Evolutionary conservation across 2,888 invertebrate genomes (phyloP).

Genomic region (Acrocyrtus sp.): DNA sequence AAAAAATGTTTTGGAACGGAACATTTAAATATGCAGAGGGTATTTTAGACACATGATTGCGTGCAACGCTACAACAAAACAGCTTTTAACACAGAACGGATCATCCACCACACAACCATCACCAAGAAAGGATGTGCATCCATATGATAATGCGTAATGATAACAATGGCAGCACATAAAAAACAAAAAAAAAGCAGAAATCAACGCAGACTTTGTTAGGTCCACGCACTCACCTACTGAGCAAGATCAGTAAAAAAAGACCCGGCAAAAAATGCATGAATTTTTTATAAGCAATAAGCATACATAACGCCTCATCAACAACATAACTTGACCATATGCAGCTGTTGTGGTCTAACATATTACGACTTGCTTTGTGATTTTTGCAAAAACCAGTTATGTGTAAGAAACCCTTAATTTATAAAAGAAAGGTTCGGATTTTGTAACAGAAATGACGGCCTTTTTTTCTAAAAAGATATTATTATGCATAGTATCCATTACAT

Average conservation of each 20-base stretch:
- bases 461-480: slow-evolving; percentile 9
- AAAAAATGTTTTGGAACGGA: too few relatives aligned
- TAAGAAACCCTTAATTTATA: slow-evolving; percentile 43
- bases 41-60: too few relatives aligned
- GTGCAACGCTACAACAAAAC: too few relatives aligned
- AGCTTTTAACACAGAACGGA: too few relatives aligned
- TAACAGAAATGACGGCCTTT: too few relatives aligned
- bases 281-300: slow-evolving; percentile 10
- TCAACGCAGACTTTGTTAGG: slow-evolving; percentile 24
- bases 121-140: slow-evolving; percentile 18
- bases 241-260: slow-evolving; percentile 5
- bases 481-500: slow-evolving; percentile 30
- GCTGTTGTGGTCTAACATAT: slow-evolving; percentile 37
- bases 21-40: slow-evolving; percentile 33
- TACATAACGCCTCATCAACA: slow-evolving; percentile 2
- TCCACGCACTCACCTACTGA: slow-evolving; percentile 1
- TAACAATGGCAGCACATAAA: slow-evolving; percentile 15
- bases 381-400: slow-evolving; percentile 51
- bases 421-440: slow-evolving; percentile 28
- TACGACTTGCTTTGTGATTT: slow-evolving; percentile 29
- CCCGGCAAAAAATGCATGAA: slow-evolving; percentile 14
- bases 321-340: slow-evolving; percentile 28
- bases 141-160: slow-evolving; percentile 17
- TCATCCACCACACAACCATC: too few relatives aligned
- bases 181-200: slow-evolving; percentile 22